A percentile compares a stretch with the other conserved stretches of the same genome.
phyloP scores from a whole-genome alignment of 2,797 vertebrate genomes.

The Myotis vivesi region DNA sequence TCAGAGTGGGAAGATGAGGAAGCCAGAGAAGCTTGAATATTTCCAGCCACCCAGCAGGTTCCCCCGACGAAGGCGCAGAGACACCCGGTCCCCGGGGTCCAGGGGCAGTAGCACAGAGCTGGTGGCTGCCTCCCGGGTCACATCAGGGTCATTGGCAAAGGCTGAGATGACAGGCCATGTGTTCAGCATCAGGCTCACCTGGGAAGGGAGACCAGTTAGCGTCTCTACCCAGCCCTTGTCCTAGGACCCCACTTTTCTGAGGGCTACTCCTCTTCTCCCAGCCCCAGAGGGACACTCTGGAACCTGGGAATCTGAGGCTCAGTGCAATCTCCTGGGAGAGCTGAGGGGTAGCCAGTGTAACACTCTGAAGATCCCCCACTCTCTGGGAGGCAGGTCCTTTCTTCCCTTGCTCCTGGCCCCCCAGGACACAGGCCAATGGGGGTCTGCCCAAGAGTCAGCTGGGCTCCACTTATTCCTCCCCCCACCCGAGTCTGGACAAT shows the following conservation, averaged over 20 bases:
- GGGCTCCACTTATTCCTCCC: background rate
- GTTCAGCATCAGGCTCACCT: constrained; percentile 91
- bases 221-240: background rate
- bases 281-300: background rate
- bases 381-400: background rate
- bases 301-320: background rate
- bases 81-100: constrained; percentile 91
- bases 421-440: background rate
- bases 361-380: background rate
- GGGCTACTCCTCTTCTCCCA: background rate
- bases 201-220: constrained; percentile 47
- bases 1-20: constrained; percentile 91
- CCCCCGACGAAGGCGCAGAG: constrained; percentile 90
- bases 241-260: background rate
- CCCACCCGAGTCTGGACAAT: background rate
- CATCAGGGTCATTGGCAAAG: constrained; percentile 92
- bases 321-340: background rate
- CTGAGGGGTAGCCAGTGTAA: background rate
- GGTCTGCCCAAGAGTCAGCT: background rate
- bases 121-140: constrained; percentile 91
- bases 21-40: constrained; percentile 92
- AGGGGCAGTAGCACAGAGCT: constrained; percentile 90
- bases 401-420: background rate
- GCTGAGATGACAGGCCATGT: constrained; percentile 91
- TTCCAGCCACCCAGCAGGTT: constrained; percentile 93